Conservation (phyloP, 2,113 vertebrate species). For the Sisor rabdophorus region DNA sequence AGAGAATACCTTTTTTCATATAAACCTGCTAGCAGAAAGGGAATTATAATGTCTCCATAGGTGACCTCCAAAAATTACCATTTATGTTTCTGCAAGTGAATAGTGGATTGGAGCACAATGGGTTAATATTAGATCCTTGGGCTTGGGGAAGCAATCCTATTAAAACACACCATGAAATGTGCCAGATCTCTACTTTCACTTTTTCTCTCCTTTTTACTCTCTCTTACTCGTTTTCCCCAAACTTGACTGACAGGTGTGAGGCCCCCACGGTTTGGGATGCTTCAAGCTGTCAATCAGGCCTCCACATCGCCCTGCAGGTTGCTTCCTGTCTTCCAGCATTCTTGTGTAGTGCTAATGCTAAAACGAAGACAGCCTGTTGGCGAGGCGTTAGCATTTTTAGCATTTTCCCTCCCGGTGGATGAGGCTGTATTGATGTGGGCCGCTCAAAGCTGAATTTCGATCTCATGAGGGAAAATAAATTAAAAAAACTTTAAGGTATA, state of each 20-base stretch:
- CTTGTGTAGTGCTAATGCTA: slow-evolving; percentile 52
- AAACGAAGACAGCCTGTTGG: slow-evolving; percentile 46
- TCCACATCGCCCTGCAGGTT: slow-evolving; percentile 48
- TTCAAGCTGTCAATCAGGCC: slow-evolving; percentile 50
- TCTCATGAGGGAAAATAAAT: slow-evolving; percentile 19
- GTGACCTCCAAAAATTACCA: slow-evolving; percentile 47
- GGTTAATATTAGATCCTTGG: slow-evolving; percentile 48
- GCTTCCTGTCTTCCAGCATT: slow-evolving; percentile 50
- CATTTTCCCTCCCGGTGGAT: slow-evolving; percentile 43
- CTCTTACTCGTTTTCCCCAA: slow-evolving; percentile 24
- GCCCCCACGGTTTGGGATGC: slow-evolving; percentile 42
- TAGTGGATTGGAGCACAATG: slow-evolving; percentile 42
- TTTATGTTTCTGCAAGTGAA: slow-evolving; percentile 47
- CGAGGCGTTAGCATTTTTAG: slow-evolving; percentile 45
- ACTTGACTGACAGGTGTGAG: slow-evolving; percentile 46
- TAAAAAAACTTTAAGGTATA: slow-evolving; percentile 26
- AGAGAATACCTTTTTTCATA: slow-evolving; percentile 29
- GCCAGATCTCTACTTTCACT: slow-evolving; percentile 28
- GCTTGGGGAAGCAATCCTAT: slow-evolving; percentile 51
- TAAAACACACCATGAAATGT: slow-evolving; percentile 53
- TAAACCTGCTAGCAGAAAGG: slow-evolving; percentile 35
- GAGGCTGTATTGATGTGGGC: slow-evolving; percentile 32
- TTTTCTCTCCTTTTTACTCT: neutral
- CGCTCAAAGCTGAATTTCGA: slow-evolving; percentile 36
- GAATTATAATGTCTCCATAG: slow-evolving; percentile 44